phyloP scores from a whole-genome alignment of 1,140 invertebrate genomes.

The Platorchestia sp. region DNA sequence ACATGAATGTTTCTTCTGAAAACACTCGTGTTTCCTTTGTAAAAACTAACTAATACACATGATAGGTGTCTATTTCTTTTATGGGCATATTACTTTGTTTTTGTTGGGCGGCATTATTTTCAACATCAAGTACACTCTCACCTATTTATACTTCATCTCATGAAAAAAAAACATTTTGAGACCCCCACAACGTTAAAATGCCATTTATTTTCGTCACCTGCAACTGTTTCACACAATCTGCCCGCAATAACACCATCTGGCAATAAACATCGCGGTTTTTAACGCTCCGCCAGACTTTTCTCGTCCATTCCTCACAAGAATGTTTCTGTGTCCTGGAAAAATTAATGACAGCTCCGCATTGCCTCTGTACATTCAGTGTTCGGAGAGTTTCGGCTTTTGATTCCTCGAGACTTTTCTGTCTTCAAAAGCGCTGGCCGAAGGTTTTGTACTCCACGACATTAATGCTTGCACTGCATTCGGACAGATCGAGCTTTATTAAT shows the following conservation, averaged over 20 bases:
- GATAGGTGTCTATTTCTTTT: too few species aligned
- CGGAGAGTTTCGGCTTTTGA: neutral
- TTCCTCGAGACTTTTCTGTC: neutral
- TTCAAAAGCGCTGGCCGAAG: neutral
- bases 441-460: neutral
- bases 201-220: neutral
- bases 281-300: neutral
- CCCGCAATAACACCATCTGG: neutral
- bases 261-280: neutral
- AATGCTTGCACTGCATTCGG: too few species aligned
- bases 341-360: neutral
- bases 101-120: neutral
- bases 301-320: neutral
- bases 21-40: too few species aligned
- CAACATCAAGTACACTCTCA: neutral
- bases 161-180: neutral
- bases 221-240: neutral
- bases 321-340: neutral
- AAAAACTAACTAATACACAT: too few species aligned
- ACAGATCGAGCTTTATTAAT: too few species aligned
- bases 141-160: neutral
- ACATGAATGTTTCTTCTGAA: too few species aligned
- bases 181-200: neutral
- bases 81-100: neutral
- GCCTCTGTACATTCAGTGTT: neutral